Evolutionary conservation across 1,140 invertebrate genomes (phyloP), one percentile per base, ranked within the genome.

Genomic region (Drosophila burlai): DNA sequence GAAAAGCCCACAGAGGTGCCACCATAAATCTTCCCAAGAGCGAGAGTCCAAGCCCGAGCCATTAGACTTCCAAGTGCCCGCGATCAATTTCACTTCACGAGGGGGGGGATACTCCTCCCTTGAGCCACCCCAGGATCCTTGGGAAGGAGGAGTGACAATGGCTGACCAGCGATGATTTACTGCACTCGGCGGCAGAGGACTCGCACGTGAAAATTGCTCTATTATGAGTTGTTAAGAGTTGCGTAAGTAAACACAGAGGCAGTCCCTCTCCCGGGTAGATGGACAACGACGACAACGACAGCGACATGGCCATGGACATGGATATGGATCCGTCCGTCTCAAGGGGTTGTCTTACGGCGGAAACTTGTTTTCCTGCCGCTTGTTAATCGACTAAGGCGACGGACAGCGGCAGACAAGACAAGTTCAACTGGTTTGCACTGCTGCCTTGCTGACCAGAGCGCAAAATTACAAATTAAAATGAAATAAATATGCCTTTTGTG

Each of bases 201-300:
- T 86, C 54, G 54, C 54, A 91, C 89, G 89, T 91, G 89, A 92
- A 92, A 92, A 92, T 92, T 92, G 91, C 90, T 92, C 91, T 92
- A 92, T 92, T 92, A 92, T 92, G 90, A 86, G 90, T 90, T 92
- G 90, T 92, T 92, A 92, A 92, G 80, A 91, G 84, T 73, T 85
- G 65, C 66, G 73, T 90, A 76, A 89, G 86, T 90, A 89, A 89
- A 89, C 85, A 89, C 57, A 63, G 67, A 69, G 74, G 81, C 21
- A 76, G 63, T 55, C 55, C 47, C 42, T 46, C 21, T 13, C 16
- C 24, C 10, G 42, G 40, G 45, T 43, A 50, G 61, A 71, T 58
- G 45, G 63, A 57, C 63, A 77, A 15, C 55, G 75, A 15, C 55
- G 75, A 76, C 52, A 72, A 24, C 26, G 63, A 65, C 42, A 68